These are phyloP conservation scores for Nudaria mundana DNA, from an alignment of 2,888 invertebrate genomes.

Conservation along the genomic window DNA sequence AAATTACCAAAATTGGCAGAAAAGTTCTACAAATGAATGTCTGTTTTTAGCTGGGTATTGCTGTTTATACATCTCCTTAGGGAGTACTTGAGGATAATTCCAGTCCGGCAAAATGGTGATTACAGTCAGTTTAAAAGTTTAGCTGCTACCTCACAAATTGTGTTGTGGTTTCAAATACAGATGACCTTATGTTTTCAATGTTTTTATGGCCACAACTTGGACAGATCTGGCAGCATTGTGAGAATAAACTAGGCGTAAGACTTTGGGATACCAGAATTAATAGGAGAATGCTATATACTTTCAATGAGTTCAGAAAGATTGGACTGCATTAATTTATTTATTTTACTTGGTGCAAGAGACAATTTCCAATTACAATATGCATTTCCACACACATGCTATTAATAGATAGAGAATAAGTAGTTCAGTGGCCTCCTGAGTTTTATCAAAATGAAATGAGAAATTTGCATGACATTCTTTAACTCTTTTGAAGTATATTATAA, in stretches of 20 bases:
- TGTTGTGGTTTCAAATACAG: not conserved
- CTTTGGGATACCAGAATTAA: too few species aligned
- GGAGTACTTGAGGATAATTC: conserved; percentile 3
- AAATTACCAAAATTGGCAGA: not conserved
- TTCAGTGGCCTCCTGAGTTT: too few species aligned
- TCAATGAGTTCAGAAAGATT: too few species aligned
- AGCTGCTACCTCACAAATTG: not conserved
- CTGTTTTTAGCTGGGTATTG: conserved; percentile 1
- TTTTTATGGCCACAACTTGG: not conserved
- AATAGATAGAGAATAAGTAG: too few species aligned
- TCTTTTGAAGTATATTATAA: conserved; percentile 2
- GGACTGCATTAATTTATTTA: too few species aligned
- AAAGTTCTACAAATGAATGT: conserved; percentile 3
- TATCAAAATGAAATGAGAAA: too few species aligned
- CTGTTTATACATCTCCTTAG: conserved; percentile 2
- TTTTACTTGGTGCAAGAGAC: too few species aligned
- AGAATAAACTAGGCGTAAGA: too few species aligned
- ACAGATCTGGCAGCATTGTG: too few species aligned
- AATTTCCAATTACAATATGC: too few species aligned
- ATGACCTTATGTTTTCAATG: not conserved
- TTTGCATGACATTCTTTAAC: not conserved
- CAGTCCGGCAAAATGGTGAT: conserved; percentile 5
- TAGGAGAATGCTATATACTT: too few species aligned
- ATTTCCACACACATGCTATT: too few species aligned
- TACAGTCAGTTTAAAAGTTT: conserved; percentile 5